Evolutionary conservation across 2,113 vertebrate species (phyloP).

Genomic region (Thomomys bottae): DNA sequence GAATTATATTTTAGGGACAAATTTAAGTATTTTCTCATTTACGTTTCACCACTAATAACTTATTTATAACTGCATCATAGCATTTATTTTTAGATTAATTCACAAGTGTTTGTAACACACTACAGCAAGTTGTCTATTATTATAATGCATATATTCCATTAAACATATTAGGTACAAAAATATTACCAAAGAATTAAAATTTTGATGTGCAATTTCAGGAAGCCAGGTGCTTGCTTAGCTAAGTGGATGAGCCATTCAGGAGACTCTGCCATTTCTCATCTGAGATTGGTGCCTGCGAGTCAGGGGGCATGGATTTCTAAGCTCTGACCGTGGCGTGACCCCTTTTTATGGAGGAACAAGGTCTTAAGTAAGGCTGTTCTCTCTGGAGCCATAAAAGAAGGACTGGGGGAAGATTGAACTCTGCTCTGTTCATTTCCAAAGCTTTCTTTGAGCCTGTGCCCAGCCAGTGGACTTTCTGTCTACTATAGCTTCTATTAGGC

Average conservation of each 20-base stretch:
- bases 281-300: not conserved
- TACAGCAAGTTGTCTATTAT: not conserved
- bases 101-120: not conserved
- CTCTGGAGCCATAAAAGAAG: conserved; percentile 49
- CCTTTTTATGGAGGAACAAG: conserved; percentile 48
- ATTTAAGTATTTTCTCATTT: not conserved
- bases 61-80: not conserved
- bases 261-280: not conserved
- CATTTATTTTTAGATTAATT: not conserved
- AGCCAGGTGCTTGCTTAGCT: not conserved
- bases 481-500: not conserved
- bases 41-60: not conserved
- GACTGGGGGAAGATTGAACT: not conserved
- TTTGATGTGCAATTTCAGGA: conserved; percentile 19
- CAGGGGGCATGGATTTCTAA: not conserved
- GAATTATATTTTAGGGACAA: not conserved
- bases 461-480: not conserved
- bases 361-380: conserved; percentile 47
- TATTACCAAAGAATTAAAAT: not conserved
- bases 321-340: conserved; percentile 54
- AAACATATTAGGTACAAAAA: not conserved
- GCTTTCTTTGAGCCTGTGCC: not conserved
- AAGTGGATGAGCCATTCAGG: not conserved
- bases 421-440: not conserved
- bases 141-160: not conserved